Evolutionary conservation across 2,797 vertebrate genomes (phyloP), one percentile per base, ranked within the genome.

Genomic region (Silurus lanzhouensis): DNA sequence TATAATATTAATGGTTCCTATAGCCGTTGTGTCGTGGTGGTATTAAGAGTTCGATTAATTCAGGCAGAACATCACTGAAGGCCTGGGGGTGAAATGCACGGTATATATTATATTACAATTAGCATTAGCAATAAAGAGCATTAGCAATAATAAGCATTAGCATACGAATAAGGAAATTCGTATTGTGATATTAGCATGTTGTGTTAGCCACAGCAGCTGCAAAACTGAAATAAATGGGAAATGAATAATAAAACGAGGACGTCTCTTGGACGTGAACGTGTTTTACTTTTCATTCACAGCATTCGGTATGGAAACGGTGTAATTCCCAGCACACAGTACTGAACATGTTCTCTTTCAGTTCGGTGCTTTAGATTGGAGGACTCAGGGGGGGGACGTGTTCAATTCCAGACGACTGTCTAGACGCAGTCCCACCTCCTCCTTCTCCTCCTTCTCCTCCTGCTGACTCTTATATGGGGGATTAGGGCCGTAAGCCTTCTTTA

Each of bases 381-480:
- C 52, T 52, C 38, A 38, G 38, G 38, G 38, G 82, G 88, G 79
- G 83, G 70, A 22, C 48, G 52, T 25, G 88, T 84, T 84, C 31
- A 27, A 79, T 38, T 70, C 83, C 46, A 86, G 71, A 60, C 85
- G 85, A 61, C 83, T 85, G 90, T 90, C 90, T 89, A 92, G 90
- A 90, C 90, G 48, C 82, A 89, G 91, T 93, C 93, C 93, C 78
- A 52, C 93, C 92, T 72, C 90, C 85, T 88, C 82, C 90, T 93
- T 91, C 38, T 93, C 92, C 91, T 91, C 93, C 92, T 74, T 90
- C 86, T 88, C 81, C 90, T 94, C 90, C 94, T 93, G 92, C 91
- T 91, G 91, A 91, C 91, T 89, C 93, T 95, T 93, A 95, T 94
- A 94, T 95, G 93, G 91, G 92, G 94, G 94, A 95, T 95, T 95